Percentiles rank a stretch among this genome's conserved stretches.
phyloP scores from a whole-genome alignment of 2,113 vertebrate species.

The Bufo bufo region DNA sequence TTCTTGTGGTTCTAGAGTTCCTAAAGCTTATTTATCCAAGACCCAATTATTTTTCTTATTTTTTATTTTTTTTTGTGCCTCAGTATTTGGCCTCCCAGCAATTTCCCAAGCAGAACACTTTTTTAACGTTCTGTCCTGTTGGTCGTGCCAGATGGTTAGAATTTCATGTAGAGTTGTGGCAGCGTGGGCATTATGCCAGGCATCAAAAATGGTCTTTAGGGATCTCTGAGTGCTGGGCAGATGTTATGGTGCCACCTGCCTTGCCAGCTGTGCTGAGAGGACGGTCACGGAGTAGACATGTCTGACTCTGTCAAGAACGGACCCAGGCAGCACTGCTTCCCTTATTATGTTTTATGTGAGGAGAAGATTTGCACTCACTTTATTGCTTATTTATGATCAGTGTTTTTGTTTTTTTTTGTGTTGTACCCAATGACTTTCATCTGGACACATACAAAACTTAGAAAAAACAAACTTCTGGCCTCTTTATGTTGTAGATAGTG shows the following conservation, averaged over 20 bases:
- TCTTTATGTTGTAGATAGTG: too few species aligned
- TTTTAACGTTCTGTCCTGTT: constrained; percentile 67
- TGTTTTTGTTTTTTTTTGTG: not conserved
- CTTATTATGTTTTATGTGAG: not conserved
- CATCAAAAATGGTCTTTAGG: constrained; percentile 86
- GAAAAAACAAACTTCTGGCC: too few species aligned
- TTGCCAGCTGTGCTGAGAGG: constrained; percentile 70
- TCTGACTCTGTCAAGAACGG: fast-evolving
- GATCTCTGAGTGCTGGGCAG: constrained; percentile 86
- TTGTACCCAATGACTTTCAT: not conserved
- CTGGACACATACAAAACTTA: not conserved
- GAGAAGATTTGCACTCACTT: not conserved
- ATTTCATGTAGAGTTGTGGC: constrained; percentile 80
- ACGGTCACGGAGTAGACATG: constrained; percentile 42
- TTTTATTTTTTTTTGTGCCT: not conserved
- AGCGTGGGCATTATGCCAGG: constrained; percentile 84
- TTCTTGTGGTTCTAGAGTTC: not conserved
- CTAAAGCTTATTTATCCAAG: not conserved
- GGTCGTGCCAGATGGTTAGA: constrained; percentile 91
- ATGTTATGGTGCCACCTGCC: constrained; percentile 88
- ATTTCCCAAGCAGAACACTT: constrained; percentile 33
- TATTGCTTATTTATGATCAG: not conserved
- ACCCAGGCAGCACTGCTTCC: not conserved
- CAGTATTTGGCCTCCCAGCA: constrained; percentile 12
- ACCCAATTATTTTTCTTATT: not conserved